phyloP scores from a whole-genome alignment of 2,888 invertebrate species.

The Exephanes ischioxanthus region DNA sequence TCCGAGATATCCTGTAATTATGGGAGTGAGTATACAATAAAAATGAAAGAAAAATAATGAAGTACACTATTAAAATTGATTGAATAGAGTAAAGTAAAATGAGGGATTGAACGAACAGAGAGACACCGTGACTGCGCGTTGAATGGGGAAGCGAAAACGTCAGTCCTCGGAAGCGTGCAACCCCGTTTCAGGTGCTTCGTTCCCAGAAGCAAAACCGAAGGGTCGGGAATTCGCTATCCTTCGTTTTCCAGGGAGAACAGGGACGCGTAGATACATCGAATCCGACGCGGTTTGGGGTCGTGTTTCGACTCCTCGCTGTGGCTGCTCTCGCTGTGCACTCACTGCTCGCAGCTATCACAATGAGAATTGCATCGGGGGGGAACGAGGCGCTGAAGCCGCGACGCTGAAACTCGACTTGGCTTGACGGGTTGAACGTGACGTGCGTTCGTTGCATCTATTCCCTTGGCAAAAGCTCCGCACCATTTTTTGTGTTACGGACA shows the following conservation, averaged over 20 bases:
- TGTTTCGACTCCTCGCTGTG: constrained; percentile 66
- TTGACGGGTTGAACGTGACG: constrained; percentile 18
- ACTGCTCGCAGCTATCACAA: constrained; percentile 59
- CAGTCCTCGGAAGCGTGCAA: constrained; percentile 23
- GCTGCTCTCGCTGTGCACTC: constrained; percentile 20
- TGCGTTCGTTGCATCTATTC: constrained; percentile 6
- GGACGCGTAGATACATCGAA: constrained; percentile 69
- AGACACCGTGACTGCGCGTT: constrained; percentile 49
- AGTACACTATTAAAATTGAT: constrained; percentile 63
- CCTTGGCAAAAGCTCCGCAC: constrained; percentile 13
- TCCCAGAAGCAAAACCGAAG: constrained; percentile 57
- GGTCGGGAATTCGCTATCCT: constrained; percentile 44
- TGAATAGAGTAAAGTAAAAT: constrained; percentile 41
- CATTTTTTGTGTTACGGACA: constrained; percentile 9
- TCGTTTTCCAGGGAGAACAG: constrained; percentile 67
- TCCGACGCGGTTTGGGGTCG: constrained; percentile 70
- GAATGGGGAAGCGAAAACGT: constrained; percentile 34
- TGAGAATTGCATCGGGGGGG: constrained; percentile 12
- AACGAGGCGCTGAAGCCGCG: constrained; percentile 7
- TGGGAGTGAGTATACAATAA: background rate
- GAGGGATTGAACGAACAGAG: constrained; percentile 44
- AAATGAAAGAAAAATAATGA: constrained; percentile 53
- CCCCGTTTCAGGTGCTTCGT: constrained; percentile 64
- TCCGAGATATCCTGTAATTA: background rate
- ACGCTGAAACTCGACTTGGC: constrained; percentile 47